These are phyloP conservation scores for Motacilla tschutschensis DNA, from an alignment of 2,113 vertebrate species.

Conservation along the genomic window DNA sequence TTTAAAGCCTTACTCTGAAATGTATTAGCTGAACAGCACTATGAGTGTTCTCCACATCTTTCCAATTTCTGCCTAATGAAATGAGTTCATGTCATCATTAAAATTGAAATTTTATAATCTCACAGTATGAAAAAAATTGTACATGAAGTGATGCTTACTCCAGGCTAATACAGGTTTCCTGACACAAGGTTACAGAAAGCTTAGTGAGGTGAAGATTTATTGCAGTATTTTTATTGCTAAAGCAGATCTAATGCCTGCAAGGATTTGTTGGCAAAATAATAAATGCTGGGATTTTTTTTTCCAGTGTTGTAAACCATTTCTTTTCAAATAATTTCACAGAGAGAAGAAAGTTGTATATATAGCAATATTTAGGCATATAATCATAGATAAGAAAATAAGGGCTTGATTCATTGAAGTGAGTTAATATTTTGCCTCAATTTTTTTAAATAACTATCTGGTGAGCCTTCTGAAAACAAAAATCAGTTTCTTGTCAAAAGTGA, in stretches of 20 bases:
- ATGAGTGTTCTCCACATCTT: background rate
- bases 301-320: background rate
- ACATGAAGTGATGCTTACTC: background rate
- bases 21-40: background rate
- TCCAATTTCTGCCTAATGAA: background rate
- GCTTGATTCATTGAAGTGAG: background rate
- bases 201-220: background rate
- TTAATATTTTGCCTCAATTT: background rate
- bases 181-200: background rate
- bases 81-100: background rate
- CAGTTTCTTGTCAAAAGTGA: background rate
- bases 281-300: background rate
- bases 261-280: background rate
- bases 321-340: background rate
- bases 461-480: background rate
- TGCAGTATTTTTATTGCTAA: background rate
- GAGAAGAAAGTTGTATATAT: background rate
- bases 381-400: background rate
- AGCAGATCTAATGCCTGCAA: background rate
- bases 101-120: background rate
- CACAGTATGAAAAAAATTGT: background rate
- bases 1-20: background rate
- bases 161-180: background rate
- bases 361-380: background rate
- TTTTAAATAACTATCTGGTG: background rate